Base-by-base conservation (phyloP, 1,140 invertebrate genomes). In the Drosophila littoralis region DNA sequence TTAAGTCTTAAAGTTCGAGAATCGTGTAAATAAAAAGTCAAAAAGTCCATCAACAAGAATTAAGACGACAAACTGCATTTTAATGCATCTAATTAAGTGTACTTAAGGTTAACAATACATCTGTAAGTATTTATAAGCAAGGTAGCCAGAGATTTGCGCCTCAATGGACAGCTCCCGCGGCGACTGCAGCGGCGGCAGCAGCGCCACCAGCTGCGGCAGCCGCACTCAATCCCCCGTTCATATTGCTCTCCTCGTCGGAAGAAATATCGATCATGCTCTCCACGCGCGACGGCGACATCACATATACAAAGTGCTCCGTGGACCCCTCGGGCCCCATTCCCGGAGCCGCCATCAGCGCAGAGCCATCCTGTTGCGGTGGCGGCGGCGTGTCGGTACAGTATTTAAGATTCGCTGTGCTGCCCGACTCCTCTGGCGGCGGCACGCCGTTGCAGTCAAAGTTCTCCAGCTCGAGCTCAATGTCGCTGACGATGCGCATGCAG, bases 261-360 rank as follows among this genome's bases (percentile, higher is more conserved):
- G 91, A 92, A 28, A 92, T 86, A 63, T 92, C 91, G 22, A 92
- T 92, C 91, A 92, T 92, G 51, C 91, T 91, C 59, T 92, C 91
- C 10, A 92, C 91, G 1, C 90, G 86, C 52, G 91, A 92, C 13
- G 91, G 91, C 13, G 91, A 92, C 91, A 92, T 92, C 13, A 89
- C 86, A 68, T 91, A 92, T 7, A 92, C 80, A 61, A 92, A 92
- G 57, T 92, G 91, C 60, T 92, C 91, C 4, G 79, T 91, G 12
- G 84, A 83, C 7, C 73, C 78, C 40, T 88, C 84, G 50, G 73
- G 48, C 0, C 32, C 69, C 42, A 90, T 75, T n/a, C 70, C 33
- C 6, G 64, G 63, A 7, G 75, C 46, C 8, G 65, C 46, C 15
- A 75, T 67, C 12, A 72, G 40, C n/a, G 55, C 52, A 0, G 79